phyloP scores from a whole-genome alignment of 2,888 invertebrate species.

The Bembecia ichneumoniformis region DNA sequence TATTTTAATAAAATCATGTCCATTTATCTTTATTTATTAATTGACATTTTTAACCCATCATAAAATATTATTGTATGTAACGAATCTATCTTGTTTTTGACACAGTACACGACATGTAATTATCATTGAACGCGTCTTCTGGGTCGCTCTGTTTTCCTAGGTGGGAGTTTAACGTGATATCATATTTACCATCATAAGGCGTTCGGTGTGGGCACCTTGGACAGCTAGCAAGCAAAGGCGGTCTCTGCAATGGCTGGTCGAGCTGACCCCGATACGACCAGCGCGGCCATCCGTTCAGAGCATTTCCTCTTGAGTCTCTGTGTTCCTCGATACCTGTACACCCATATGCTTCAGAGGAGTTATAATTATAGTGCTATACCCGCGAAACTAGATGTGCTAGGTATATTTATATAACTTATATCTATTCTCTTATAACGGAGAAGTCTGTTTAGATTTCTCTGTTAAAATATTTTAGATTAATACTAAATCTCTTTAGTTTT shows the following conservation, averaged over 20 bases:
- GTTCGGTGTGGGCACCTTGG: conserved; percentile 46
- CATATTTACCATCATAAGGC: conserved; percentile 42
- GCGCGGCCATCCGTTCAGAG: conserved; percentile 52
- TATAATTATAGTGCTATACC: conserved; percentile 19
- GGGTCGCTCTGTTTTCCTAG: too few relatives aligned
- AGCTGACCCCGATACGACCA: conserved; percentile 42
- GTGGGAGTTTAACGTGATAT: too few relatives aligned
- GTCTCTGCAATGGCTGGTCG: conserved; percentile 50
- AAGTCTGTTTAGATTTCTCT: too few relatives aligned
- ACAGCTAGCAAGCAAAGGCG: conserved; percentile 65
- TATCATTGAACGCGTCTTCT: too few relatives aligned
- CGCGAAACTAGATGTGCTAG: neutral
- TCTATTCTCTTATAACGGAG: neutral
- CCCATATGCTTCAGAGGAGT: conserved; percentile 41
- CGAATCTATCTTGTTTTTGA: too few relatives aligned
- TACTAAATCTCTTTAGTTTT: too few relatives aligned
- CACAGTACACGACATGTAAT: too few relatives aligned
- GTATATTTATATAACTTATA: neutral
- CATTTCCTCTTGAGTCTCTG: conserved; percentile 64
- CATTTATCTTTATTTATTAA: too few relatives aligned
- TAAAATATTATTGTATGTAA: too few relatives aligned
- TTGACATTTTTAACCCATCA: too few relatives aligned
- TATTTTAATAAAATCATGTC: too few relatives aligned
- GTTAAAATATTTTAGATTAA: too few relatives aligned
- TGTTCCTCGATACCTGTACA: conserved; percentile 64